Evolutionary conservation across 2,113 vertebrate genomes (phyloP), one percentile per base, ranked within the genome.

Genomic region (Chamaea fasciata): DNA sequence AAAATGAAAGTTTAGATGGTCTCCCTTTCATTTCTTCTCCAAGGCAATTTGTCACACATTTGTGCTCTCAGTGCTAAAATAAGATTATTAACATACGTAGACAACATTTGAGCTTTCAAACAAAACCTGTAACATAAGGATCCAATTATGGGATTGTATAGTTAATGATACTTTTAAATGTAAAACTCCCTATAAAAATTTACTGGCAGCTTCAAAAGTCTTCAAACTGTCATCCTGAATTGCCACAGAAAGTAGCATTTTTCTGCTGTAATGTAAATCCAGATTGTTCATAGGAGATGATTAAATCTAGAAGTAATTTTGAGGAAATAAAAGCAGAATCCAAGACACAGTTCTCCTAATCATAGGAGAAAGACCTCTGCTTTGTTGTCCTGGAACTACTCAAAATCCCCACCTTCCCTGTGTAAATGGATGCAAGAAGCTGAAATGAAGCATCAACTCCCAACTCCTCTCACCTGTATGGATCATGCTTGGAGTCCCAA

Each of bases 1-100:
- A 83, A 95, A 93, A 92, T 83, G 56, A 74, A 90, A 90, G 71
- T 69, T 83, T 57, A 94, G 44, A 55, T 23, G 27, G 39, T 70
- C 47, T 90, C 53, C 69, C 39, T 95, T 94, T 87, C 87, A 70
- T 80, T 87, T 93, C 75, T 96, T 31, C 71, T 93, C 64, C 42
- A 49, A 56, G 46, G 44, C 46, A 83, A 70, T 86, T 91, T 84
- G 67, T 85, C 78, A 44, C 63, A 73, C 59, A 57, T 75, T 92
- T 87, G 44, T 23, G 44, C 21, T 87, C 31, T 83, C 42, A 11
- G 56, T 83, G 44, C 67, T 88, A 63, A 87, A 91, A 65, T 7
- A 39, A 80, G 13, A 53, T 89, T 46, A 55, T 77, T 77, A 76
- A 83, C 71, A 60, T 55, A 88, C 8, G 28, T 50, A 60, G 82